Evolutionary conservation across 2,888 invertebrate species (phyloP), one percentile per base, ranked within the genome.

Genomic region (Acanthosepion esculentum): DNA sequence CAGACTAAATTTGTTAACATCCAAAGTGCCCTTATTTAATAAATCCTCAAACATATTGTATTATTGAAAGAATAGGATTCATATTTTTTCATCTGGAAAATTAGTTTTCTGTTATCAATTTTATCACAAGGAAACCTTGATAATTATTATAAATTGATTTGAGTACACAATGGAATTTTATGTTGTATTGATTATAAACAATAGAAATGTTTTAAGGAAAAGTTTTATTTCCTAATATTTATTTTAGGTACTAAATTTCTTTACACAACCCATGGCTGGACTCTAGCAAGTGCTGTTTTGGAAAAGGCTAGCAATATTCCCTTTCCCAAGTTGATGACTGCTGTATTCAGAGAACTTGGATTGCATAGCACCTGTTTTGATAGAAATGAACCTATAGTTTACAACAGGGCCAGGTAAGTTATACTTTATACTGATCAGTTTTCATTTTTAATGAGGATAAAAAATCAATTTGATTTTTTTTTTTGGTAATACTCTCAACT

Each of bases 241-340:
- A 64, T 94, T 95, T 0, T 95, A 97, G 97, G 97, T 12, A 97
- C 97, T 0, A 97, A 97, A 95, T 98, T 96, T 96, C 95, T 97
- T 33, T 98, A 98, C 96, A 98, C 98, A 23, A 98, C 98, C 2
- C 98, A 98, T 96, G 98, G 98, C 1, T 98, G 97, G 97, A 98
- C 98, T 0, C 96, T 98, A 92, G 96, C 98, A 6, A 98, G 98
- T 96, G 98, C 98, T 20, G 98, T 98, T 3, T 96, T 98, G 18
- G 98, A 98, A 96, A 97, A 97, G 50, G 97, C 97, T 5, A 96
- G 97, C 0, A 96, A 97, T 4, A 96, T 97, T 94, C 95, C 96
- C 7, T 97, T 97, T 95, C 95, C 96, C 6, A 95, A 96, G 20
- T 95, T 97, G 48, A 94, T 97, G 53, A 94, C 95, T 33, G 94